A percentile compares a stretch with the other conserved stretches of the same genome.
Conservation (phyloP, 2,797 vertebrate genomes). For the Pipistrellus pygmaeus region DNA sequence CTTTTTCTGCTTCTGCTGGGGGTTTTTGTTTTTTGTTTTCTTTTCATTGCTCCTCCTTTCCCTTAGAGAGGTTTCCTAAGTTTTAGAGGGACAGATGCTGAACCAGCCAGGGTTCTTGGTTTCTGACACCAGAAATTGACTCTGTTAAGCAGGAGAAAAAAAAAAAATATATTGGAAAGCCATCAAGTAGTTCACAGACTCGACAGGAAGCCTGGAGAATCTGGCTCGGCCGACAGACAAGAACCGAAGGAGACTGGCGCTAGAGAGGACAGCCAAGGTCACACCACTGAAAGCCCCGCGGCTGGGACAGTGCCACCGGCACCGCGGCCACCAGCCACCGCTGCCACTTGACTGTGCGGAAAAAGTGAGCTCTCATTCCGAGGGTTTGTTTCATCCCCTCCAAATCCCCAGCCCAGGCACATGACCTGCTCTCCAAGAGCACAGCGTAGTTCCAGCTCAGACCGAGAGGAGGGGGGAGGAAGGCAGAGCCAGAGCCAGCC, state of each 20-base stretch:
- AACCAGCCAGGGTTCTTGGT: constrained; percentile 69
- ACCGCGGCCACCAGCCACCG: neutral
- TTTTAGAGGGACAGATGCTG: constrained; percentile 72
- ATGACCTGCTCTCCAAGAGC: neutral
- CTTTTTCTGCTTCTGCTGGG: neutral
- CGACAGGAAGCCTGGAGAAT: constrained; percentile 63
- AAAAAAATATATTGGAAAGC: constrained; percentile 36
- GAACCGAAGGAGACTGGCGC: constrained; percentile 46
- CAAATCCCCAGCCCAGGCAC: neutral
- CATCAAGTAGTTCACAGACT: constrained; percentile 67
- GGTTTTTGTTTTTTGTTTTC: neutral
- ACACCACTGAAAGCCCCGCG: neutral
- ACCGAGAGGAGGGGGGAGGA: neutral
- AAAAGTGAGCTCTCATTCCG: neutral
- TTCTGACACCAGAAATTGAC: constrained; percentile 75
- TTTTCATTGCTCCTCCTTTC: neutral
- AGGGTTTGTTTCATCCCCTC: neutral
- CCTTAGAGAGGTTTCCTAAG: neutral
- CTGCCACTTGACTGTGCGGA: neutral
- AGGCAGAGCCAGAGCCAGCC: neutral
- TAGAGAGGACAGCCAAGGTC: constrained; percentile 61
- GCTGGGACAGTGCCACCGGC: neutral
- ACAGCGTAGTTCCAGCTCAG: constrained; percentile 3
- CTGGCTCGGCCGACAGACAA: constrained; percentile 57
- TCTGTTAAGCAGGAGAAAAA: constrained; percentile 40